Evolutionary conservation across 2,797 vertebrate genomes (phyloP).

Genomic region (Huso huso): DNA sequence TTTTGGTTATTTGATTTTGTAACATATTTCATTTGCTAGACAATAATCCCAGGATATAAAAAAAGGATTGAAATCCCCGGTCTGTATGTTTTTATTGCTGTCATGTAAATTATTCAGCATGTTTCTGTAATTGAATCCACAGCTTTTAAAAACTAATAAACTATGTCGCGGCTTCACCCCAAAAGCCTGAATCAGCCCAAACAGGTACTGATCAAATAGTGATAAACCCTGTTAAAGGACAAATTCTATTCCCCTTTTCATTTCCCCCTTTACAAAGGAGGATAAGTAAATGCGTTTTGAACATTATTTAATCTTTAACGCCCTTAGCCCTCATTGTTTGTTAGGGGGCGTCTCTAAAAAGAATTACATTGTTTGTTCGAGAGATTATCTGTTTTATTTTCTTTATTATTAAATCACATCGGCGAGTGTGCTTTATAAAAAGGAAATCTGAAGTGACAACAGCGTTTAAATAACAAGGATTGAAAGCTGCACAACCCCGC

Average conservation of each 20-base stretch:
- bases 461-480: too few species aligned
- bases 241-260: conserved; percentile 52
- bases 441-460: too few species aligned
- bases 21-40: conserved; percentile 1
- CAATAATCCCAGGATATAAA: background rate
- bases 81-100: conserved; percentile 22
- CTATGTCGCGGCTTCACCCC: conserved; percentile 31
- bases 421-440: background rate
- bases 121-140: conserved; percentile 38
- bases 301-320: conserved; percentile 49
- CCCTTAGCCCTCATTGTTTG: conserved; percentile 37
- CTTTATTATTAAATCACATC: background rate
- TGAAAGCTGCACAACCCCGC: too few species aligned
- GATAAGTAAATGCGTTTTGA: conserved; percentile 45
- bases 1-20: background rate
- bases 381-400: background rate
- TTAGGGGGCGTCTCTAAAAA: conserved; percentile 46
- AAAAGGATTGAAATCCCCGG: background rate
- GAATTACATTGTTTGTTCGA: background rate
- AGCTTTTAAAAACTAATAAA: conserved; percentile 39
- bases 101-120: conserved; percentile 22
- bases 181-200: conserved; percentile 25
- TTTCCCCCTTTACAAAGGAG: conserved; percentile 43
- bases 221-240: conserved; percentile 50
- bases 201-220: conserved; percentile 49